phyloP scores from a whole-genome alignment of 1,140 invertebrate genomes.

The Helicoverpa armigera region DNA sequence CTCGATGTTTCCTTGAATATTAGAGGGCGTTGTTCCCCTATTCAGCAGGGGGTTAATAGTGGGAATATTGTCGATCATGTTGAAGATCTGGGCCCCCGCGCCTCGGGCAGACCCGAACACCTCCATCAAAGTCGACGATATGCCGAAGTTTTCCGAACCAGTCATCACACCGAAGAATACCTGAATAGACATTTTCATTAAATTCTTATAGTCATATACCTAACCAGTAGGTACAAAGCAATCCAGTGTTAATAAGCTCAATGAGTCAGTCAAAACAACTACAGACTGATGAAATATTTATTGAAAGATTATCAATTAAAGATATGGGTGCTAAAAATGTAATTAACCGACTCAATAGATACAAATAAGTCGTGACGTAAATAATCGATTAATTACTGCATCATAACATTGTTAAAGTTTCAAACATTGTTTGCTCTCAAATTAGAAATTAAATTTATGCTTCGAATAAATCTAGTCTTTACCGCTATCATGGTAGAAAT shows the following conservation, averaged over 20 bases:
- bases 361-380: no score
- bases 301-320: no score
- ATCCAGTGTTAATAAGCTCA: no score
- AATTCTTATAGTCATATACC: neutral
- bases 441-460: no score
- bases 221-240: no score
- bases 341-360: no score
- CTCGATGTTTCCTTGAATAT: constrained; percentile 91
- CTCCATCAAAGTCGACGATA: constrained; percentile 94
- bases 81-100: constrained; percentile 94
- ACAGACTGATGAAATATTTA: no score
- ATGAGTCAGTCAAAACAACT: no score
- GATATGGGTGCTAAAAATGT: no score
- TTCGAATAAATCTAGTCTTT: constrained; percentile 62
- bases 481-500: constrained; percentile 90
- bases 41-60: constrained; percentile 92
- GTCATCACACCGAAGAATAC: constrained; percentile 94
- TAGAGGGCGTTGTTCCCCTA: constrained; percentile 88
- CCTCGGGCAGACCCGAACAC: constrained; percentile 92
- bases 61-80: constrained; percentile 93
- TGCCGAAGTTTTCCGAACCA: constrained; percentile 95
- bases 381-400: no score
- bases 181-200: constrained; percentile 65
- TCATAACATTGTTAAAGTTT: no score
- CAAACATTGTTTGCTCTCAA: no score